Percentiles rank a stretch among this genome's conserved stretches.
Evolutionary conservation across 2,113 vertebrate species (phyloP).

Genomic region (Carlito syrichta): DNA sequence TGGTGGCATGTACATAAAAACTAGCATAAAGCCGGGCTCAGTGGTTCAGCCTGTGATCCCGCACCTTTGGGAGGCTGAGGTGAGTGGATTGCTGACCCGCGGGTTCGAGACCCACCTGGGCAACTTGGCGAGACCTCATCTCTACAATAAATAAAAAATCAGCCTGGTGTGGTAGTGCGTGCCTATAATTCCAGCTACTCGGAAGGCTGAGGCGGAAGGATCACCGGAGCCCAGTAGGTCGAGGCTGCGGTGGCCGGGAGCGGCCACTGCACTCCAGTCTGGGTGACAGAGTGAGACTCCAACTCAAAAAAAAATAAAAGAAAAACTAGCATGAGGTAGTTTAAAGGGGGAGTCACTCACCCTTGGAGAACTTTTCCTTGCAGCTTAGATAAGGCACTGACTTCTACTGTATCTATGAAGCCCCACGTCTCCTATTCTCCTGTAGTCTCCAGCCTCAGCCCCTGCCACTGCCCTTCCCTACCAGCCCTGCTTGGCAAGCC

Average conservation of each 20-base stretch:
- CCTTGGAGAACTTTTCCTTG: neutral
- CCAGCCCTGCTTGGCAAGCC: neutral
- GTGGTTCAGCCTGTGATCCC: no score
- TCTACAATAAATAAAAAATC: no score
- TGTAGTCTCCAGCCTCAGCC: neutral
- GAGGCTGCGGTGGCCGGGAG: no score
- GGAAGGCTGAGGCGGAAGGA: no score
- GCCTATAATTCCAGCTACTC: no score
- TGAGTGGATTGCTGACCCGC: no score
- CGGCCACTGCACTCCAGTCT: neutral
- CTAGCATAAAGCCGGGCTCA: neutral
- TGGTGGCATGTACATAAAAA: neutral
- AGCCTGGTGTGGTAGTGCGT: no score
- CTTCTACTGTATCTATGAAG: neutral
- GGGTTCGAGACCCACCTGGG: no score
- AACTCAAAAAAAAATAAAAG: neutral
- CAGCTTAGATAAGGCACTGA: neutral
- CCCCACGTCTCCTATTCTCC: neutral
- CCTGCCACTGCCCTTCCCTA: neutral
- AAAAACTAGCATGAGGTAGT: accelerated
- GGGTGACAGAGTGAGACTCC: neutral
- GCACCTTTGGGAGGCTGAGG: no score
- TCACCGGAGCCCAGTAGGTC: no score
- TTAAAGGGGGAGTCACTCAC: neutral
- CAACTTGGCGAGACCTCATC: no score